These are phyloP conservation scores for Tarsius wallacei DNA, from an alignment of 2,797 vertebrate species.

Conservation along the genomic window DNA sequence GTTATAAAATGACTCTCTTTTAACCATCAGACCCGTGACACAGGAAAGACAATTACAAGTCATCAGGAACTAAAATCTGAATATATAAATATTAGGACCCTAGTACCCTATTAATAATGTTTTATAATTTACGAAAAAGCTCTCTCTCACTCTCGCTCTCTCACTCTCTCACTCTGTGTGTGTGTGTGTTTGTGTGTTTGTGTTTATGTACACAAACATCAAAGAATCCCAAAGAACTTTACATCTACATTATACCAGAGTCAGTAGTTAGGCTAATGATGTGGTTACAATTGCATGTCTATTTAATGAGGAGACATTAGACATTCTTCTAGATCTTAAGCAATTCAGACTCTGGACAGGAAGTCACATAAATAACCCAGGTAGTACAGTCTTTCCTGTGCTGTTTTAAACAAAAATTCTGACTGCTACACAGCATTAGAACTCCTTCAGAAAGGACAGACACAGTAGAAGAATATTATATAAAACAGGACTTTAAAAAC, in stretches of 20 bases:
- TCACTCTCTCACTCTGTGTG: no score
- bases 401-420: not conserved
- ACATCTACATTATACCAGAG: no score
- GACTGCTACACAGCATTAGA: not conserved
- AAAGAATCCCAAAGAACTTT: not conserved
- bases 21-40: not conserved
- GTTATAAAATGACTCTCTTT: not conserved
- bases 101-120: not conserved
- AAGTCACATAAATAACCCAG: rapidly evolving
- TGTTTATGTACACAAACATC: not conserved
- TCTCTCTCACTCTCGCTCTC: no score
- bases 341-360: not conserved
- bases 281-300: not conserved
- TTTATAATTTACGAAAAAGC: not conserved
- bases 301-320: not conserved
- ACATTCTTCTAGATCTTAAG: not conserved
- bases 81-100: rapidly evolving
- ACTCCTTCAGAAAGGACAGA: not conserved
- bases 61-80: no score
- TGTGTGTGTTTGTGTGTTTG: rapidly evolving
- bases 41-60: not conserved
- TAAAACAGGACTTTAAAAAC: not conserved
- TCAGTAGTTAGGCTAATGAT: not conserved
- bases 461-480: not conserved
- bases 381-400: rapidly evolving